Base-by-base conservation (phyloP, 2,113 vertebrate genomes). In the Syngnathus scovelli region DNA sequence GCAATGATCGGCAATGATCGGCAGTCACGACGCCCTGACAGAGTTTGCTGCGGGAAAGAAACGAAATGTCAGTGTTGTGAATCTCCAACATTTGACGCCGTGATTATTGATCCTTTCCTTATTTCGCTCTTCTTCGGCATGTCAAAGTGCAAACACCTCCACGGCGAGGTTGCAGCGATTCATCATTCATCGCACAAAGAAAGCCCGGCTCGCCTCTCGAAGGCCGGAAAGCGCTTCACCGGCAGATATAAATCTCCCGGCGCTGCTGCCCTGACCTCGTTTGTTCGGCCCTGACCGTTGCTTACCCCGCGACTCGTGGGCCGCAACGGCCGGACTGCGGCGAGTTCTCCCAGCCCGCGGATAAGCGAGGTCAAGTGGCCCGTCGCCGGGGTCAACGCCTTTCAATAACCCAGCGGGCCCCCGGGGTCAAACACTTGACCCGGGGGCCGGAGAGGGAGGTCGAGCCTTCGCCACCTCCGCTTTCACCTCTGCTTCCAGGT, bases 291-390 rank as follows among this genome's bases (percentile, higher is more conserved):
- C 77, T 84, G 87, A 85, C 79, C 84, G 21, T 46, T 75, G 66
- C 74, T 75, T 67, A 78, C 75, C 71, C 65, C 23, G 52, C 27
- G 69, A 70, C 62, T 72, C 46, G 67, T 61, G 75, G 56, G 79
- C 85, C 78, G 74, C 71, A 52, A 80, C 64, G 75, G 54, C 56
- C 55, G 71, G 73, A 77, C 76, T 71, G 70, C 51, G 73, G 72
- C 80, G 75, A 82, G 74, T 69, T 84, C 71, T 67, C 49, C 5
- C 49, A 73, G 83, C 65, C 62, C 78, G 69, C 65, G 78, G 72
- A 80, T 83, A 87, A 89, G 81, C 78, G 66, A 81, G 89, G 89
- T 91, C 88, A 90, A 91, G 90, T 90, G 87, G 82, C 72, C 79
- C 83, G 87, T 89, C 87, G 77, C 85, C 71, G 77, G 69, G 85